phyloP scores from a whole-genome alignment of 2,888 invertebrate genomes.

The Pseudococcus longispinus region DNA sequence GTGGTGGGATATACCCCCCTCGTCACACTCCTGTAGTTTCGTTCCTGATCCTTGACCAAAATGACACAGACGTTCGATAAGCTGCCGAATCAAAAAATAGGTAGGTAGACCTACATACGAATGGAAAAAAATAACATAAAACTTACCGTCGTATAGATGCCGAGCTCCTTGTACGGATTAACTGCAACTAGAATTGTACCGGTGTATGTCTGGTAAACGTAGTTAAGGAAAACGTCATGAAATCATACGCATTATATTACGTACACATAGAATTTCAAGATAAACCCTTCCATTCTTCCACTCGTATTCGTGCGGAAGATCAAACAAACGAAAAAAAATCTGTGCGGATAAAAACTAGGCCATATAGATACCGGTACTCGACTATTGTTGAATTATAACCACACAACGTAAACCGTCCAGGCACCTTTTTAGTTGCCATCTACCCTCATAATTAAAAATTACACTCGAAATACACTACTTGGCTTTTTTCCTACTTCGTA shows the following conservation, averaged over 20 bases:
- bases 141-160: conserved; percentile 87
- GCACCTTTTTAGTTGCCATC: neutral
- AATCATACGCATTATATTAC: neutral
- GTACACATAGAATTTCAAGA: neutral
- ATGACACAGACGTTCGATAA: neutral
- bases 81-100: neutral
- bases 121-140: conserved; percentile 16
- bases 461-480: neutral
- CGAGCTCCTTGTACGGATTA: conserved; percentile 91
- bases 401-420: neutral
- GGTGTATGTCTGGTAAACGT: conserved; percentile 79
- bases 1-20: too few relatives aligned
- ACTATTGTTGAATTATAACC: neutral
- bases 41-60: too few relatives aligned
- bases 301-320: neutral
- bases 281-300: neutral
- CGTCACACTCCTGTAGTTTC: too few relatives aligned
- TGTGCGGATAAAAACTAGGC: neutral
- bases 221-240: conserved; percentile 55
- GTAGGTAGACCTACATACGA: neutral
- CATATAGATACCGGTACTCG: neutral
- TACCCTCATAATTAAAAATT: conserved; percentile 19
- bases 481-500: neutral
- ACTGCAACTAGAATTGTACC: conserved; percentile 92
- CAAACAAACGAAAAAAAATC: neutral